A percentile compares a stretch with the other conserved stretches of the same genome.
phyloP scores from a whole-genome alignment of 2,797 vertebrate species.

The Gambusia yucatana region DNA sequence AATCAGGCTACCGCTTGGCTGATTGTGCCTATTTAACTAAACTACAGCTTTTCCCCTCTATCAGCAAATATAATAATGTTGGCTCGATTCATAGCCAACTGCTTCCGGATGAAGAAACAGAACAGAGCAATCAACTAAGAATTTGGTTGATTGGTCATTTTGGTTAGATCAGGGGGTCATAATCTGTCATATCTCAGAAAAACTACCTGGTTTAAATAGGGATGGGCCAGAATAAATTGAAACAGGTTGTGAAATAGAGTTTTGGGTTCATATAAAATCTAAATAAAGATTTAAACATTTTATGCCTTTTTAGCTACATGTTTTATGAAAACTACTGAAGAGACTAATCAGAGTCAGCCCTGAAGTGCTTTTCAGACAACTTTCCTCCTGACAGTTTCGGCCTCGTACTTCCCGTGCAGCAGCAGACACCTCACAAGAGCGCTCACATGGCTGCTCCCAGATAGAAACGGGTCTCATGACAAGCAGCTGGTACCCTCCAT shows the following conservation, averaged over 20 bases:
- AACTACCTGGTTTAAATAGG: neutral
- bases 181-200: neutral
- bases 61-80: neutral
- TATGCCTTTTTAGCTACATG: neutral
- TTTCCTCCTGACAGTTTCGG: conserved; percentile 12
- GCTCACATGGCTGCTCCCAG: conserved; percentile 67
- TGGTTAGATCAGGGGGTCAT: neutral
- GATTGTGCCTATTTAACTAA: conserved; percentile 32
- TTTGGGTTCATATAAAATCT: neutral
- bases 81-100: neutral
- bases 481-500: conserved; percentile 65
- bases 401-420: conserved; percentile 20
- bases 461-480: conserved; percentile 72
- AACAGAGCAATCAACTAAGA: neutral
- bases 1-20: conserved; percentile 67
- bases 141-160: neutral
- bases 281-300: neutral
- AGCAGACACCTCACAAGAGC: conserved; percentile 68
- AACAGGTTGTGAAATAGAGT: neutral
- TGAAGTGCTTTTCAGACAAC: neutral
- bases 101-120: neutral
- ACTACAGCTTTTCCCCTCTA: neutral
- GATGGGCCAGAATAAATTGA: neutral
- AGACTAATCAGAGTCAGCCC: neutral
- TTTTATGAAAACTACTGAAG: neutral